These are phyloP conservation scores for Lucinisca nassula DNA, from an alignment of 2,888 invertebrate genomes.

Conservation along the genomic window DNA sequence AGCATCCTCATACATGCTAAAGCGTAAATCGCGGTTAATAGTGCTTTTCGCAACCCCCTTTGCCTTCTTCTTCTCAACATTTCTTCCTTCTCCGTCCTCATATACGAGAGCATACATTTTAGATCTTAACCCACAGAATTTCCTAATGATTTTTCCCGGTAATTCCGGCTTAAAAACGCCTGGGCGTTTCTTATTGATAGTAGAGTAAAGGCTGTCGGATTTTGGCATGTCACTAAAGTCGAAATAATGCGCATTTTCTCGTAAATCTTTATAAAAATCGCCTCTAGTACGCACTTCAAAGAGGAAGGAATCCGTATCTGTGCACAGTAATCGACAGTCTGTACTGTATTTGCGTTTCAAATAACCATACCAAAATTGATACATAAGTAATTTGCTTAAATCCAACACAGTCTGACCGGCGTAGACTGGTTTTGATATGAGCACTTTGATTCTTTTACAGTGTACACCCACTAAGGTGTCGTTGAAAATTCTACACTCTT, in stretches of 20 bases:
- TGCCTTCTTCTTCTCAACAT: too few species aligned
- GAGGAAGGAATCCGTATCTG: conserved; percentile 61
- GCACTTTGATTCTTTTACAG: conserved; percentile 52
- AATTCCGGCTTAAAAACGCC: too few species aligned
- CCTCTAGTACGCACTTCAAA: conserved; percentile 45
- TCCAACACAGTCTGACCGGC: conserved; percentile 87
- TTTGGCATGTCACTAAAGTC: conserved; percentile 77
- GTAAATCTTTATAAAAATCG: conserved; percentile 59
- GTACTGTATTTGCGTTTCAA: conserved; percentile 48
- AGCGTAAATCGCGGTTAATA: too few species aligned
- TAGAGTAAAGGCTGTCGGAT: conserved; percentile 69
- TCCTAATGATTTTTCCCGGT: too few species aligned
- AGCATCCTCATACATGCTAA: too few species aligned
- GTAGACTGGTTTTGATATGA: conserved; percentile 87
- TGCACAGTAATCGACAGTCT: conserved; percentile 55
- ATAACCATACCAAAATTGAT: conserved; percentile 85
- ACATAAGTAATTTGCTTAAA: conserved; percentile 87
- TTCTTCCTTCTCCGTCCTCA: too few species aligned
- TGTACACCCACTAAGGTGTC: conserved; percentile 86
- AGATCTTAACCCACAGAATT: too few species aligned
- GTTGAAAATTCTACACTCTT: conserved; percentile 77
- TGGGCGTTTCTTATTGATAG: too few species aligned
- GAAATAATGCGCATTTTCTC: neutral
- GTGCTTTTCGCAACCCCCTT: too few species aligned
- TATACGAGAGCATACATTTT: too few species aligned